A percentile compares a stretch with the other conserved stretches of the same genome.
Evolutionary conservation across 1,140 invertebrate genomes (phyloP).

Genomic region (Anastrepha ludens): DNA sequence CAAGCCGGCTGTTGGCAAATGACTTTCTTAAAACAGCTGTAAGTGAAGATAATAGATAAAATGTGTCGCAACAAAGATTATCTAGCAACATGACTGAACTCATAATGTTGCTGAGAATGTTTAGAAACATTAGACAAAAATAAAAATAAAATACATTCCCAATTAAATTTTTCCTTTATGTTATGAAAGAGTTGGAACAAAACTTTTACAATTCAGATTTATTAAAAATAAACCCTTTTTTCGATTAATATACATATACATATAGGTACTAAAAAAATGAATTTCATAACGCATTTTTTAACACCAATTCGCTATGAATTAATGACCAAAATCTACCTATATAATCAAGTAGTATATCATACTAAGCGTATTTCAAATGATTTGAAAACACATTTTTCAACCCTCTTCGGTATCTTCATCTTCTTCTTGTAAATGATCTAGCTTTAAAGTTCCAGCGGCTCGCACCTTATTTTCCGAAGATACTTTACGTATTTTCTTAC

Average conservation of each 20-base stretch:
- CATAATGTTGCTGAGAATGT: not conserved
- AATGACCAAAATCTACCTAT: too few species aligned
- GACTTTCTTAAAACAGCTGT: constrained; percentile 4
- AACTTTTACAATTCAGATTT: too few species aligned
- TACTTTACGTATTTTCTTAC: constrained; percentile 70
- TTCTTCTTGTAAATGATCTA: constrained; percentile 79
- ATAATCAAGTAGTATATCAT: too few species aligned
- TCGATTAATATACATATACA: not conserved
- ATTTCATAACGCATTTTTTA: too few species aligned
- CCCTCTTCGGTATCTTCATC: constrained; percentile 74
- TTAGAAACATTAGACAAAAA: too few species aligned
- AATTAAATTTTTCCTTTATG: too few species aligned
- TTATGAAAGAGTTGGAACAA: too few species aligned
- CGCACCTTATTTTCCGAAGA: constrained; percentile 68
- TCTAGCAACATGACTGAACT: not conserved
- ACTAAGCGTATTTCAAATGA: too few species aligned
- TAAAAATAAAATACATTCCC: too few species aligned
- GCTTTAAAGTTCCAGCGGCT: constrained; percentile 73
- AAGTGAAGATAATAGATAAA: not conserved
- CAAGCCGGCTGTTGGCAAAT: not conserved
- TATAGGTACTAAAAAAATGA: not conserved
- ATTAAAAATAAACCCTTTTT: not conserved
- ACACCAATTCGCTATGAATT: too few species aligned
- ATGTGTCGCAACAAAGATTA: too few species aligned
- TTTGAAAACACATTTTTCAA: not conserved